Percentiles rank a stretch among this genome's conserved stretches.
These are phyloP conservation scores for Cantharis flavilabris DNA, from an alignment of 2,888 invertebrate species.

Conservation along the genomic window DNA sequence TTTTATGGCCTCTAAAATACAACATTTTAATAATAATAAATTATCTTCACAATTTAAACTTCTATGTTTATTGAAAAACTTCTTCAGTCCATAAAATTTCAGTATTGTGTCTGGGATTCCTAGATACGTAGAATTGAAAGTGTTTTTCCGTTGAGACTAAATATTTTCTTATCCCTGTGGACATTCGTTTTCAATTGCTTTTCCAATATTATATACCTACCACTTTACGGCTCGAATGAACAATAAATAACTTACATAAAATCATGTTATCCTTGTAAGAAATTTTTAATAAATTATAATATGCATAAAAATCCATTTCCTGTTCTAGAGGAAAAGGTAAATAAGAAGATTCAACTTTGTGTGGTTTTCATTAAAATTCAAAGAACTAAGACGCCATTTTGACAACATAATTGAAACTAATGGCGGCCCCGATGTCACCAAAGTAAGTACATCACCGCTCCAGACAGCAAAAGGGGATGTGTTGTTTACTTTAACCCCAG, in stretches of 20 bases:
- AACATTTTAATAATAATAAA: slow-evolving; percentile 27
- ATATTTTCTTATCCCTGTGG: slow-evolving; percentile 51
- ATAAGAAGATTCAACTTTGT: neutral
- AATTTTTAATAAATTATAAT: neutral
- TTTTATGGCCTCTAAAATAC: slow-evolving; percentile 4
- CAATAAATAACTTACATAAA: slow-evolving; percentile 24
- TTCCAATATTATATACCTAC: slow-evolving; percentile 42
- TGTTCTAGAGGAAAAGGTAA: neutral
- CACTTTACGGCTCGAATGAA: slow-evolving; percentile 42
- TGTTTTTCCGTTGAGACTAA: slow-evolving; percentile 46
- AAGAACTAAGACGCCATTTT: slow-evolving; percentile 44
- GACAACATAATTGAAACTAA: slow-evolving; percentile 52
- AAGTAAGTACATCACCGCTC: slow-evolving; percentile 47
- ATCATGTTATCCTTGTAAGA: neutral
- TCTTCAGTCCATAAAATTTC: slow-evolving; percentile 49
- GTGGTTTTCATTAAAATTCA: slow-evolving; percentile 29
- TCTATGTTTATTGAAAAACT: slow-evolving; percentile 43
- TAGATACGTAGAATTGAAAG: slow-evolving; percentile 50
- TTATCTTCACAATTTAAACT: slow-evolving; percentile 24
- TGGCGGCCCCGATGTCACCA: slow-evolving; percentile 49
- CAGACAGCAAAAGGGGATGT: slow-evolving; percentile 42
- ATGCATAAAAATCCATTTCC: neutral
- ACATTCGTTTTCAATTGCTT: slow-evolving; percentile 50
- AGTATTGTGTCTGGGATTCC: slow-evolving; percentile 48
- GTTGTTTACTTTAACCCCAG: neutral